Conservation (phyloP, 37 sponge, comb jelly and placozoan genomes). For the Cladorhizidae sp. region DNA sequence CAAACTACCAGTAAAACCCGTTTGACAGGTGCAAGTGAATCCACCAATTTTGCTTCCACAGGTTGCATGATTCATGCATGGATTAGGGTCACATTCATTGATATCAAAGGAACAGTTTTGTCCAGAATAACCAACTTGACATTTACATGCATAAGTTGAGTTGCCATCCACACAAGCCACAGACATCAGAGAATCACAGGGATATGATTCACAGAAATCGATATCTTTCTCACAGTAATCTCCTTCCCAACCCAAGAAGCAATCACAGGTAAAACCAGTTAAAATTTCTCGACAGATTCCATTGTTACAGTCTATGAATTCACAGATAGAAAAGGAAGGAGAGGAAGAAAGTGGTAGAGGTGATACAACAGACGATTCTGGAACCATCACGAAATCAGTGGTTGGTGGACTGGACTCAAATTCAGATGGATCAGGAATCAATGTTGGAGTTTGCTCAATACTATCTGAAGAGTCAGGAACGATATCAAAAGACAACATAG, state of each 20-base stretch:
- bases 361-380: neutral
- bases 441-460: neutral
- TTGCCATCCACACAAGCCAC: conserved; percentile 18
- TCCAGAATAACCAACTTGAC: conserved; percentile 24
- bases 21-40: neutral
- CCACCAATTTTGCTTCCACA: conserved; percentile 2
- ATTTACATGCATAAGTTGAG: conserved; percentile 18
- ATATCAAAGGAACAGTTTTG: conserved; percentile 21
- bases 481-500: neutral
- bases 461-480: neutral
- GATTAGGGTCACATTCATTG: conserved; percentile 30
- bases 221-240: neutral
- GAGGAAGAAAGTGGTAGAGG: neutral
- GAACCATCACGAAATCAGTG: neutral
- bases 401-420: neutral
- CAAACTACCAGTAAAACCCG: neutral
- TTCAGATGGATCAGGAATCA: neutral
- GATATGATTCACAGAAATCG: conserved; percentile 4
- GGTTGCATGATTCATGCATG: conserved; percentile 18
- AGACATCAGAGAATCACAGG: conserved; percentile 4
- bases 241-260: conserved; percentile 12
- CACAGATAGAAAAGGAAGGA: conserved; percentile 11
- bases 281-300: conserved; percentile 15
- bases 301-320: conserved; percentile 12
- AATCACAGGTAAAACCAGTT: conserved; percentile 5